Percentiles rank a stretch among this genome's conserved stretches.
These are phyloP conservation scores for Scytalopus superciliaris DNA, from an alignment of 2,113 vertebrate genomes.

Conservation along the genomic window DNA sequence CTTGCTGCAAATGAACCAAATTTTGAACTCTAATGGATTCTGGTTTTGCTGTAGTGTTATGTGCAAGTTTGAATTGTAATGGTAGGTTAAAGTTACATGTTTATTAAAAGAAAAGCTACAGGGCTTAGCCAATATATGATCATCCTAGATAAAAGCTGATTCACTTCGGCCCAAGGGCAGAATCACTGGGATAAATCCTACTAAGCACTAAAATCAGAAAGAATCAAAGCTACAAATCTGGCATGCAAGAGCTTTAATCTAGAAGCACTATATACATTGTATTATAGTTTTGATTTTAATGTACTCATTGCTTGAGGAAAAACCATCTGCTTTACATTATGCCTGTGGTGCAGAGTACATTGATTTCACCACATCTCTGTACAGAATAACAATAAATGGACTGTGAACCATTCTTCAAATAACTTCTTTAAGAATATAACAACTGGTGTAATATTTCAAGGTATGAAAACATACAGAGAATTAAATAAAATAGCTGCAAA, in stretches of 20 bases:
- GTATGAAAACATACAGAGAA: not conserved
- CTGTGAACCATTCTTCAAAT: slow-evolving; percentile 61
- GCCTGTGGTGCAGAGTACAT: slow-evolving; percentile 33
- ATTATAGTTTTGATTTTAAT: slow-evolving; percentile 53
- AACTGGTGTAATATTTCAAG: slow-evolving; percentile 28
- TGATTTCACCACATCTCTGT: slow-evolving; percentile 71
- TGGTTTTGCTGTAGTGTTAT: slow-evolving; percentile 1
- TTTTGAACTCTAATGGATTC: slow-evolving; percentile 11
- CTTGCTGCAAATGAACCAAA: not conserved
- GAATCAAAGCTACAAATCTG: slow-evolving; percentile 65
- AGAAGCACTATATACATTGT: slow-evolving; percentile 51
- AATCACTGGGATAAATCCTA: slow-evolving; percentile 59
- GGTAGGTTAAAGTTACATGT: slow-evolving; percentile 43
- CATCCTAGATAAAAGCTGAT: slow-evolving; percentile 50
- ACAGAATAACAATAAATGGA: slow-evolving; percentile 68
- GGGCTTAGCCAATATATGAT: slow-evolving; percentile 36
- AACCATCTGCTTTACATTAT: slow-evolving; percentile 75
- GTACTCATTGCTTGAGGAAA: slow-evolving; percentile 41
- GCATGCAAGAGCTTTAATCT: slow-evolving; percentile 68
- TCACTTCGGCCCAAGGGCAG: slow-evolving; percentile 63
- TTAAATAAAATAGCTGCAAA: not conserved
- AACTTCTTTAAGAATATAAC: slow-evolving; percentile 60
- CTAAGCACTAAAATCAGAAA: slow-evolving; percentile 52
- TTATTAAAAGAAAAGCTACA: slow-evolving; percentile 60
- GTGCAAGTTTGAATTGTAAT: slow-evolving; percentile 8